phyloP scores from a whole-genome alignment of 2,113 vertebrate genomes.

The Callaeas wilsoni region DNA sequence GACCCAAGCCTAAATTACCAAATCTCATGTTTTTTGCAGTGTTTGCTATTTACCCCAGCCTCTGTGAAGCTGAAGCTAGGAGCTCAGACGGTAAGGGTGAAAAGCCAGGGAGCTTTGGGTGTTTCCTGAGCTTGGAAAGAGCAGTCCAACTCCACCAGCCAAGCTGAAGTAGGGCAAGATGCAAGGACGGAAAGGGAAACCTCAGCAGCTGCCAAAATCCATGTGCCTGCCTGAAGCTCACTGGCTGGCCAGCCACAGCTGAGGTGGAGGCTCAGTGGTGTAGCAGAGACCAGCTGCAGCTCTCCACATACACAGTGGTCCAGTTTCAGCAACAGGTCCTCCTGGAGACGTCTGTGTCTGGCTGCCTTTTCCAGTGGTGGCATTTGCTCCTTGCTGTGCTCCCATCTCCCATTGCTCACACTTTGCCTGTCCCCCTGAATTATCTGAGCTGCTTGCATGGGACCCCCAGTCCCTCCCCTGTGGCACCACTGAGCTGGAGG shows the following conservation, averaged over 20 bases:
- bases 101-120: rapidly evolving
- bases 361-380: neutral
- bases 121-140: neutral
- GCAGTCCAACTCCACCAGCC: neutral
- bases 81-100: neutral
- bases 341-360: neutral
- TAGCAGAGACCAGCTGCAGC: neutral
- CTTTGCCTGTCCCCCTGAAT: neutral
- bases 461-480: too few relatives aligned
- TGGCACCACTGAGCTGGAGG: rapidly evolving
- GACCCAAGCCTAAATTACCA: neutral
- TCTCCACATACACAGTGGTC: rapidly evolving
- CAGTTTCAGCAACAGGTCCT: neutral
- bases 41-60: neutral
- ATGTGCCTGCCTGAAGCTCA: neutral
- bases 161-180: neutral
- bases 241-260: neutral
- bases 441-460: neutral
- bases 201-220: neutral
- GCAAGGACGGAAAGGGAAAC: neutral
- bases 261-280: neutral
- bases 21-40: neutral
- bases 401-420: neutral
- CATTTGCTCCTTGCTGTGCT: neutral
- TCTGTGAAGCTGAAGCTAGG: neutral